Percentiles rank a stretch among this genome's conserved stretches.
Evolutionary conservation across 1,140 invertebrate genomes (phyloP).

Genomic region (Macrostomum lignano): DNA sequence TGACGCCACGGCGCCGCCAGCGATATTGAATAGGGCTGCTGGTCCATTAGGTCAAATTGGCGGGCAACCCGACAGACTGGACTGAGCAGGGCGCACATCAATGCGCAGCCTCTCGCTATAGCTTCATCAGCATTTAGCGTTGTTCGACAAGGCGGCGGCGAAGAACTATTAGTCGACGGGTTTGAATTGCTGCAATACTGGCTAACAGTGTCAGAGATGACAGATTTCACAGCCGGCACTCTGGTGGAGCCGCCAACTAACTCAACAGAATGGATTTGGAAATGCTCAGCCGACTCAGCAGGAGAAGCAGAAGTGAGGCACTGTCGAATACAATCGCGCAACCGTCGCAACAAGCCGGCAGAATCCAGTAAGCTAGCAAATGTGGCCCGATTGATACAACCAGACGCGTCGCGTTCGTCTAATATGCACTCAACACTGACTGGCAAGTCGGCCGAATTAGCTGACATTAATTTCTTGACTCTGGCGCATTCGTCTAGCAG

Average conservation of each 20-base stretch:
- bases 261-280: constrained; percentile 75
- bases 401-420: constrained; percentile 70
- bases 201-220: constrained; percentile 28
- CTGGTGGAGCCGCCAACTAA: constrained; percentile 76
- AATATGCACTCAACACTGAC: constrained; percentile 93
- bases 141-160: too few relatives aligned
- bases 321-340: too few relatives aligned
- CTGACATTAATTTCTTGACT: constrained; percentile 93
- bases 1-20: too few relatives aligned
- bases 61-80: too few relatives aligned
- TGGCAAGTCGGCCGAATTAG: constrained; percentile 54
- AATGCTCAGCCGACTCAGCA: too few relatives aligned
- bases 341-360: too few relatives aligned
- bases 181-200: too few relatives aligned
- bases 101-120: constrained; percentile 65
- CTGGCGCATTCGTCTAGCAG: constrained; percentile 73
- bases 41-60: too few relatives aligned
- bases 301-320: too few relatives aligned
- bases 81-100: constrained; percentile 64
- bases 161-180: constrained; percentile 53
- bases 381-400: constrained; percentile 13
- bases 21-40: too few relatives aligned
- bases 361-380: too few relatives aligned
- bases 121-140: constrained; percentile 93
- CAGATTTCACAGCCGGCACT: constrained; percentile 61